Conservation (phyloP, 2,888 invertebrate species). For the Meteorus colon region DNA sequence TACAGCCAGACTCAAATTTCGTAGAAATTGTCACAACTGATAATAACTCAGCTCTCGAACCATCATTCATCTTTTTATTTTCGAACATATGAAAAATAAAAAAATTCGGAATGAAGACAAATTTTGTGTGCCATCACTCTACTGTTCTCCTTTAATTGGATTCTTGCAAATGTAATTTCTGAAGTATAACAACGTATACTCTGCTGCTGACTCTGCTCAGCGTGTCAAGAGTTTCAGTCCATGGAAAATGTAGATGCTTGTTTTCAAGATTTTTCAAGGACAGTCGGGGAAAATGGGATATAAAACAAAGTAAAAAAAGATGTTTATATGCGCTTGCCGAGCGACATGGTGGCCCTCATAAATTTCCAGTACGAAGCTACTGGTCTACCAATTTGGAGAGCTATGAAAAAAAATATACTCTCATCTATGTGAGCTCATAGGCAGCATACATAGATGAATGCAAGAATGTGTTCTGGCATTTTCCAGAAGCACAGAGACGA, state of each 20-base stretch:
- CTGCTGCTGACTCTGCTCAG: background rate
- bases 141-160: background rate
- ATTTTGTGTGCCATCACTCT: too few relatives aligned
- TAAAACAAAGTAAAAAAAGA: background rate
- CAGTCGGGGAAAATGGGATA: slow-evolving; percentile 2
- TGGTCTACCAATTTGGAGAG: slow-evolving; percentile 39
- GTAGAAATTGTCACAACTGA: too few relatives aligned
- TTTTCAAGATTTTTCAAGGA: slow-evolving; percentile 29
- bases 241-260: background rate
- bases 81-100: too few relatives aligned
- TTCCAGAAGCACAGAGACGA: slow-evolving; percentile 32
- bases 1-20: too few relatives aligned
- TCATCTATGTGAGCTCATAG: background rate
- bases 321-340: slow-evolving; percentile 31
- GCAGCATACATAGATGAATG: background rate
- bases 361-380: slow-evolving; percentile 49
- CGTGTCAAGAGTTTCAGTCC: background rate
- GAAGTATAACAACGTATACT: background rate
- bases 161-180: slow-evolving; percentile 1
- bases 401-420: slow-evolving; percentile 49
- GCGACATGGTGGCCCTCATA: slow-evolving; percentile 44
- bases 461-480: slow-evolving; percentile 24
- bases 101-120: too few relatives aligned
- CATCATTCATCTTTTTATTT: too few relatives aligned
- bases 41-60: too few relatives aligned